Evolutionary conservation across 2,888 invertebrate species (phyloP).

Genomic region (Atethmia centrago): DNA sequence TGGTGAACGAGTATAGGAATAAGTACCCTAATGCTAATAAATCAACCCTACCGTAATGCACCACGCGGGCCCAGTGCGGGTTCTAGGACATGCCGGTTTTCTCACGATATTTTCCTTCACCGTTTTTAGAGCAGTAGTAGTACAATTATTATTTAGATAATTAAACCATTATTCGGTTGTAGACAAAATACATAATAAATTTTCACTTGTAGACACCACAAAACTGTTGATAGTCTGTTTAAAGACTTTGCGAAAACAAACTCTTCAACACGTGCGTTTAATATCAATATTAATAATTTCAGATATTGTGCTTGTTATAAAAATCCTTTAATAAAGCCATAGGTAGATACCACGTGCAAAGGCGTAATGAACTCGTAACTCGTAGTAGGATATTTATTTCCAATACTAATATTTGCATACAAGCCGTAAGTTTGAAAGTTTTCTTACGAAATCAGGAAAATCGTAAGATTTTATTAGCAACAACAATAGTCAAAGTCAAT

Average conservation of each 20-base stretch:
- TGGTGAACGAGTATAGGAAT: too few species aligned
- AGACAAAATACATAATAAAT: not conserved
- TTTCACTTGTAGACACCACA: conserved; percentile 10
- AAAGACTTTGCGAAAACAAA: not conserved
- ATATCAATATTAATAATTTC: conserved; percentile 17
- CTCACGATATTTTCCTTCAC: too few species aligned
- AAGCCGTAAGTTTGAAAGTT: conserved; percentile 19
- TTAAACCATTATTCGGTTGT: too few species aligned
- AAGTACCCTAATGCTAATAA: too few species aligned
- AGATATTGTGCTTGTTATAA: conserved; percentile 28
- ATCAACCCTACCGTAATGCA: too few species aligned
- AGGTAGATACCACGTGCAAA: conserved; percentile 29
- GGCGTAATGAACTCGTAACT: not conserved
- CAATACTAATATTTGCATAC: conserved; percentile 30
- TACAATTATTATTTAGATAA: too few species aligned
- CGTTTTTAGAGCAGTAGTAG: too few species aligned
- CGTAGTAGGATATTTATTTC: conserved; percentile 12
- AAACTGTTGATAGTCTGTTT: not conserved
- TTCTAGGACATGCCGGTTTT: too few species aligned
- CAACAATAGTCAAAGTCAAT: conserved; percentile 18
- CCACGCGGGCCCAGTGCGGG: too few species aligned
- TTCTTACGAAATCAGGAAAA: conserved; percentile 28
- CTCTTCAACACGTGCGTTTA: conserved; percentile 10
- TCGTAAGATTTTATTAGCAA: conserved; percentile 38
- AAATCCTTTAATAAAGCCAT: conserved; percentile 38